These are phyloP conservation scores for Flabesymbios commensalis DNA, from an alignment of 2,888 invertebrate species.

Conservation along the genomic window DNA sequence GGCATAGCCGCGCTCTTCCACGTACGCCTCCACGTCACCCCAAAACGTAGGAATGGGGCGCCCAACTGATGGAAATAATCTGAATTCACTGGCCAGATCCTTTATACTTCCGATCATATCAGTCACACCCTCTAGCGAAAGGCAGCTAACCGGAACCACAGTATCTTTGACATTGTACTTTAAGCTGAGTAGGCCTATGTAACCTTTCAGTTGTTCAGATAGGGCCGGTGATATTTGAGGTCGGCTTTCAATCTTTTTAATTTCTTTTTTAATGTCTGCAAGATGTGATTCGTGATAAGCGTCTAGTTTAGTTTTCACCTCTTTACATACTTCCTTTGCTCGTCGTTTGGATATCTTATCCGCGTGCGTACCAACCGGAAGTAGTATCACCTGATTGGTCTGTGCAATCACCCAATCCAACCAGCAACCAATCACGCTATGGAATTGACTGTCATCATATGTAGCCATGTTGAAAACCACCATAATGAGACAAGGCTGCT, in stretches of 20 bases:
- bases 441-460: conserved; percentile 45
- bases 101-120: conserved; percentile 46
- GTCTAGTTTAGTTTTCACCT: conserved; percentile 38
- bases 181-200: conserved; percentile 48
- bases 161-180: conserved; percentile 42
- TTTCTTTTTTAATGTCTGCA: conserved; percentile 34
- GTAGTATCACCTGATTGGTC: conserved; percentile 49
- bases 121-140: conserved; percentile 43
- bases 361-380: conserved; percentile 55
- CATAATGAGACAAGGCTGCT: conserved; percentile 49
- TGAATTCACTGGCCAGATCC: conserved; percentile 42
- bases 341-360: conserved; percentile 41
- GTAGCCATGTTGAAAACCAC: conserved; percentile 55
- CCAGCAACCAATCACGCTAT: conserved; percentile 53
- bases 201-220: conserved; percentile 52
- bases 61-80: conserved; percentile 41
- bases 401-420: conserved; percentile 57
- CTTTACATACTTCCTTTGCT: conserved; percentile 30
- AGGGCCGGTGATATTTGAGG: conserved; percentile 53
- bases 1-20: conserved; percentile 51
- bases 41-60: conserved; percentile 56
- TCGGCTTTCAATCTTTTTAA: conserved; percentile 47
- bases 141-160: conserved; percentile 49
- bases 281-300: conserved; percentile 36
- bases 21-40: conserved; percentile 52